Conservation (phyloP, 2,797 vertebrate genomes). For the Pipistrellus nathusii region DNA sequence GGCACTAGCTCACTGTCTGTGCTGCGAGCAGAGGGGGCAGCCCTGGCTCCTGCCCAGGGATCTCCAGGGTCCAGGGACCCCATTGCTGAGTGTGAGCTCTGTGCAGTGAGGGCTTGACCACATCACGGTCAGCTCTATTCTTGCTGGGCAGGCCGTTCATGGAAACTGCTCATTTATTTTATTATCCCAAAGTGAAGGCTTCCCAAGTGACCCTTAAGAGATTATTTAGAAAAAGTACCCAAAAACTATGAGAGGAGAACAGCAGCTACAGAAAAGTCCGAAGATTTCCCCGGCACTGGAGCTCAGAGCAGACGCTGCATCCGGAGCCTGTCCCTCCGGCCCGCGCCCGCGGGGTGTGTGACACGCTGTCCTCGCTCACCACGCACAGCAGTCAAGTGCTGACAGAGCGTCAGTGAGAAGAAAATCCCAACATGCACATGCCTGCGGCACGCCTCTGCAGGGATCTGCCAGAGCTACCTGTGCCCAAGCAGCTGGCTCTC, state of each 20-base stretch:
- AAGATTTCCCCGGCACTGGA: background rate
- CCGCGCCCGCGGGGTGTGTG: fast-evolving
- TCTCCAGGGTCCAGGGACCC: background rate
- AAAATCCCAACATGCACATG: background rate
- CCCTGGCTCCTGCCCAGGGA: background rate
- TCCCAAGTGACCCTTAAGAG: background rate
- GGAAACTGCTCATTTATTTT: background rate
- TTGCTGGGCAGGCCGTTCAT: background rate
- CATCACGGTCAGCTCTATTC: background rate
- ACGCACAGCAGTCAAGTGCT: background rate
- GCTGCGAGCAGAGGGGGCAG: no score
- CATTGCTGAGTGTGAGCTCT: no score
- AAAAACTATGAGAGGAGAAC: background rate
- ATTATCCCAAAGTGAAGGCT: background rate
- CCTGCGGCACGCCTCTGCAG: background rate
- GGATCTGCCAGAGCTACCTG: background rate
- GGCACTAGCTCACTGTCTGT: background rate
- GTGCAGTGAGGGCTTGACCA: background rate
- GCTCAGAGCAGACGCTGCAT: background rate
- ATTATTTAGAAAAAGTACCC: background rate
- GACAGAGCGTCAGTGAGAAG: background rate
- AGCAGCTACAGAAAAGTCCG: background rate
- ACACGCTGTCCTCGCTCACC: background rate
- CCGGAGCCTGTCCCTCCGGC: background rate
- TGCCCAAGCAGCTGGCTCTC: constrained; percentile 8